Percentiles rank a stretch among this genome's conserved stretches.
Evolutionary conservation across 2,113 vertebrate species (phyloP).

Genomic region (Propithecus coquereli): DNA sequence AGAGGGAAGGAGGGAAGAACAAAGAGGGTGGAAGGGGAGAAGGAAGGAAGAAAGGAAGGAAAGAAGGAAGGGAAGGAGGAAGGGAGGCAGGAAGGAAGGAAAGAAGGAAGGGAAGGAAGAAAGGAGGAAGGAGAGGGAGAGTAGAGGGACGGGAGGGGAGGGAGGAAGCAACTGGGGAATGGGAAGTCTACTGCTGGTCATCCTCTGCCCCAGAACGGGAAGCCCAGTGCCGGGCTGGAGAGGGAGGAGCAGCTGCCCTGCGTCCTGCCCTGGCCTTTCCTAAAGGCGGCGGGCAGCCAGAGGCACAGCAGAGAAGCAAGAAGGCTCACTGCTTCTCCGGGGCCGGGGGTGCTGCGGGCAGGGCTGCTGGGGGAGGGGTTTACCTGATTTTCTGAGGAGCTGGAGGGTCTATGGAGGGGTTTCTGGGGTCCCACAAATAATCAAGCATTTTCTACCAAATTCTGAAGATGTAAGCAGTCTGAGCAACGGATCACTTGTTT

Average conservation of each 20-base stretch:
- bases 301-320: not conserved
- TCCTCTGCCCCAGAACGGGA: not conserved
- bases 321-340: not conserved
- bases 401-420: not conserved
- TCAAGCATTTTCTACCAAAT: not conserved
- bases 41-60: not conserved
- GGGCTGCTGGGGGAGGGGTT: not conserved
- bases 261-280: not conserved
- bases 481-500: not conserved
- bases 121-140: not conserved
- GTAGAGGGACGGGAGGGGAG: not conserved
- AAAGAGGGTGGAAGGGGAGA: not conserved
- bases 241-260: not conserved
- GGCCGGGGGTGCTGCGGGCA: not conserved
- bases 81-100: not conserved
- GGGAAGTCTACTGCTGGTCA: not conserved
- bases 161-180: not conserved
- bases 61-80: fast-evolving
- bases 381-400: not conserved
- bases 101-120: not conserved
- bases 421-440: not conserved
- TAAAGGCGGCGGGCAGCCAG: not conserved
- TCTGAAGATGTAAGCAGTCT: not conserved
- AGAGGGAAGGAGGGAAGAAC: not conserved
- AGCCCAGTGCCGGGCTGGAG: not conserved